Conservation (phyloP, 2,113 vertebrate species). For the Anguilla japonica region DNA sequence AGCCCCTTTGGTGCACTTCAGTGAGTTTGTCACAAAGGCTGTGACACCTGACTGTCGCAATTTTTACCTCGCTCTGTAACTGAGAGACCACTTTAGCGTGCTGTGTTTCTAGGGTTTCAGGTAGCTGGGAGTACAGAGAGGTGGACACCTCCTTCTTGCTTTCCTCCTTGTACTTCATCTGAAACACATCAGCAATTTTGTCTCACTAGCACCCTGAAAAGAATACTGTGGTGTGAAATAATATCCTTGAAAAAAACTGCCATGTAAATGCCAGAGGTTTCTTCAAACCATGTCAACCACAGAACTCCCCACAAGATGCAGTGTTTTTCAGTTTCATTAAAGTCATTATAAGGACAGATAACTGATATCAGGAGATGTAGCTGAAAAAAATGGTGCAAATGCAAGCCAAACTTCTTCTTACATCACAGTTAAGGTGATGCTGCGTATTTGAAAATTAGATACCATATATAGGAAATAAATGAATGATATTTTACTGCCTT, state of each 20-base stretch:
- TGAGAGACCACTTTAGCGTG: slow-evolving; percentile 9
- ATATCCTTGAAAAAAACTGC: neutral
- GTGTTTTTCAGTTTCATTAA: too few species aligned
- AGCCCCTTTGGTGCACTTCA: neutral
- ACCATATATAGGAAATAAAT: too few species aligned
- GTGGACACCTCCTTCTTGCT: slow-evolving; percentile 49
- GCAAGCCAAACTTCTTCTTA: too few species aligned
- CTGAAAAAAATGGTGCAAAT: too few species aligned
- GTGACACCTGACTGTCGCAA: neutral
- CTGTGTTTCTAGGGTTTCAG: slow-evolving; percentile 61
- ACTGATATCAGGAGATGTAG: too few species aligned
- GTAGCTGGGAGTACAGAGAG: slow-evolving; percentile 61
- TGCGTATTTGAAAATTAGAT: too few species aligned
- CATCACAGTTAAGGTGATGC: too few species aligned
- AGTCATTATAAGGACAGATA: too few species aligned
- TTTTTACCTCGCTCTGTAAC: slow-evolving; percentile 29
- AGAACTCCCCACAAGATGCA: too few species aligned
- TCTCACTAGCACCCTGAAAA: too few species aligned
- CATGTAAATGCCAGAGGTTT: neutral
- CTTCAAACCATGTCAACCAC: neutral
- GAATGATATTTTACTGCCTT: too few species aligned
- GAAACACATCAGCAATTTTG: slow-evolving; percentile 12
- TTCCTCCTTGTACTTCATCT: slow-evolving; percentile 63
- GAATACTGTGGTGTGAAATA: neutral
- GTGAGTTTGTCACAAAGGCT: neutral